A percentile compares a stretch with the other conserved stretches of the same genome.
Conservation (phyloP, 1,140 invertebrate species). For the Rhizoglyphus robini region DNA sequence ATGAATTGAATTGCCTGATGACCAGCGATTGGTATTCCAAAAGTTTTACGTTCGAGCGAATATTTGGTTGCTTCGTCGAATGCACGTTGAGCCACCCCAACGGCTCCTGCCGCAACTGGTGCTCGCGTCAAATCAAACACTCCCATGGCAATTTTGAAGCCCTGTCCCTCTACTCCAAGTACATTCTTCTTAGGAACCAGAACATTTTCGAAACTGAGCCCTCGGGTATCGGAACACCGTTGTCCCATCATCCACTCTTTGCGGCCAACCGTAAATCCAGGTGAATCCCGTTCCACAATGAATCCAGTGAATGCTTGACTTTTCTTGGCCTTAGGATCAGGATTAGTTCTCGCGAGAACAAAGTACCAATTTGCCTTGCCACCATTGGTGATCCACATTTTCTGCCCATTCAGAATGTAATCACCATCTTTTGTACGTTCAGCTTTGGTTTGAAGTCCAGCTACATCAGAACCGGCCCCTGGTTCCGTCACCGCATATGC, state of each 20-base stretch:
- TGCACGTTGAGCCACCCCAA: conserved; percentile 69
- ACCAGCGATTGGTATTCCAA: conserved; percentile 61
- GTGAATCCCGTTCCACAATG: conserved; percentile 76
- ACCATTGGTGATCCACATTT: conserved; percentile 97
- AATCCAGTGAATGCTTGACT: conserved; percentile 90
- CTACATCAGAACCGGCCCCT: conserved; percentile 75
- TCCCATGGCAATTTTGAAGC: conserved; percentile 93
- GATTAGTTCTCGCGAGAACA: conserved; percentile 75
- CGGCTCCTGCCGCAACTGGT: conserved; percentile 69
- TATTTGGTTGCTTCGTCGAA: conserved; percentile 88
- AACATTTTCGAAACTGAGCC: conserved; percentile 94
- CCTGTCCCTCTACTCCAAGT: conserved; percentile 51
- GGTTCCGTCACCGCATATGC: conserved; percentile 88
- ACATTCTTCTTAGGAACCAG: conserved; percentile 89
- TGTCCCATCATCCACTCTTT: conserved; percentile 98
- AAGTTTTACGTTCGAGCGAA: conserved; percentile 79
- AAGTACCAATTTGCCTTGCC: conserved; percentile 93
- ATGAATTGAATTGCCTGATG: conserved; percentile 78
- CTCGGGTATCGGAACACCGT: conserved; percentile 83
- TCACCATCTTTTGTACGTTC: too few relatives aligned
- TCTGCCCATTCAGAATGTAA: conserved; percentile 94
- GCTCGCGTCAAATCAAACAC: conserved; percentile 88
- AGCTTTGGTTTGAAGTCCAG: conserved; percentile 71
- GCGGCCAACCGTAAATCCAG: conserved; percentile 58
- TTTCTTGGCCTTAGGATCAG: conserved; percentile 77